Evolutionary conservation across 2,113 vertebrate species (phyloP).

Genomic region (Puntigrus tetrazona): DNA sequence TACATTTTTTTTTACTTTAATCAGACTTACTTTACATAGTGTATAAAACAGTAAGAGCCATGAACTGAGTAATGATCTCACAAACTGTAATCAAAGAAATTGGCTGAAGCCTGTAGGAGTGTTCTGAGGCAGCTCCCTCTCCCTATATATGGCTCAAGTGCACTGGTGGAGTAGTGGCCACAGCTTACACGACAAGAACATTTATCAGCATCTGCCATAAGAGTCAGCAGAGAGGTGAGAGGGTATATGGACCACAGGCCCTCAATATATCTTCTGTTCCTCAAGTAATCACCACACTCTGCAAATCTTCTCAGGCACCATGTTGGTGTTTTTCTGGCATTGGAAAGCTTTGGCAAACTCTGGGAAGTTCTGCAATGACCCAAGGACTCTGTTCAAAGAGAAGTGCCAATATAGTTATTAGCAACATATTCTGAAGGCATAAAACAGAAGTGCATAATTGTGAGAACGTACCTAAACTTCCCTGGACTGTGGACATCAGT

Average conservation of each 20-base stretch:
- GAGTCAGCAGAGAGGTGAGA: constrained; percentile 57
- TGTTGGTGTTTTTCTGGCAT: constrained; percentile 79
- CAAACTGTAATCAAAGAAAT: constrained; percentile 33
- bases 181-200: constrained; percentile 61
- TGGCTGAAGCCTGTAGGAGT: constrained; percentile 31
- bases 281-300: constrained; percentile 84
- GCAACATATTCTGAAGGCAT: not conserved
- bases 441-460: not conserved
- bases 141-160: constrained; percentile 62
- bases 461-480: constrained; percentile 83
- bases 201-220: constrained; percentile 54
- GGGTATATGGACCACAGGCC: not conserved
- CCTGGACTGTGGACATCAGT: constrained; percentile 93
- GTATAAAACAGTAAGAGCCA: constrained; percentile 42
- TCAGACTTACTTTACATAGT: not conserved
- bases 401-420: constrained; percentile 23
- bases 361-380: constrained; percentile 89
- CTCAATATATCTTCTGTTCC: constrained; percentile 28
- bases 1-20: not conserved
- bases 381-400: constrained; percentile 83
- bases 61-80: constrained; percentile 37
- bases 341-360: constrained; percentile 91
- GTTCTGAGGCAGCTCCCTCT: constrained; percentile 53
- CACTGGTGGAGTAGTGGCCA: constrained; percentile 62
- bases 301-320: constrained; percentile 86